These are phyloP conservation scores for Choreutis nemorana DNA, from an alignment of 2,888 invertebrate genomes.

Conservation along the genomic window DNA sequence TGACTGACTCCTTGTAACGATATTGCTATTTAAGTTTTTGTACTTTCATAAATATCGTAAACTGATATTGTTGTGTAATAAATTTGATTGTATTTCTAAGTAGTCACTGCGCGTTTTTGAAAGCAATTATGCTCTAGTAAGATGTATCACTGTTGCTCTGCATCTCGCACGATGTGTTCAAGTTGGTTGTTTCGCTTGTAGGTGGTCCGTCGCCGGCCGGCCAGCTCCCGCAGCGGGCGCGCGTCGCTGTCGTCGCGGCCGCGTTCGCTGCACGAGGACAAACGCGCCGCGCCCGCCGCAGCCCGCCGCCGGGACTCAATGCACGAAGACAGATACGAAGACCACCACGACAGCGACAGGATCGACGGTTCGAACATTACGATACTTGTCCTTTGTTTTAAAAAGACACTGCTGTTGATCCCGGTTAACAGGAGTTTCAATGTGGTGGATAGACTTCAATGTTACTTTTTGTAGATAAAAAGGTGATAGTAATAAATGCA, in stretches of 20 bases:
- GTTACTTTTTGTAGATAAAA: not conserved
- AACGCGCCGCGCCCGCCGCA: constrained; percentile 7
- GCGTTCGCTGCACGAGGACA: constrained; percentile 12
- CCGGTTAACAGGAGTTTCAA: not conserved
- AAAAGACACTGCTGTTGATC: not conserved
- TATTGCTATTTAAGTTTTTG: too few species aligned
- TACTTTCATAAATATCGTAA: too few species aligned
- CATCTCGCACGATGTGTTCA: constrained; percentile 2
- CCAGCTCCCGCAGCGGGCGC: constrained; percentile 48
- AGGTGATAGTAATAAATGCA: not conserved
- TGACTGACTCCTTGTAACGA: too few species aligned
- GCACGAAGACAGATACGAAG: constrained; percentile 61
- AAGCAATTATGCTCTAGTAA: not conserved
- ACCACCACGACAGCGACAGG: constrained; percentile 67
- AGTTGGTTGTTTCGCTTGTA: constrained; percentile 15
- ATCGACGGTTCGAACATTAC: constrained; percentile 39
- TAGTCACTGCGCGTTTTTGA: not conserved
- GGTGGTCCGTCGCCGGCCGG: constrained; percentile 69
- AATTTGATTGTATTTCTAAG: not conserved
- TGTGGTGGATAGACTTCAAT: not conserved
- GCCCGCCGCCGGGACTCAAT: constrained; percentile 16
- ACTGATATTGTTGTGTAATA: not conserved
- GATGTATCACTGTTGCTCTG: not conserved
- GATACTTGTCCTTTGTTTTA: not conserved
- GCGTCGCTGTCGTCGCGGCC: constrained; percentile 71